These are phyloP conservation scores for Leistus spinibarbis DNA, from an alignment of 2,888 invertebrate species.

Conservation along the genomic window DNA sequence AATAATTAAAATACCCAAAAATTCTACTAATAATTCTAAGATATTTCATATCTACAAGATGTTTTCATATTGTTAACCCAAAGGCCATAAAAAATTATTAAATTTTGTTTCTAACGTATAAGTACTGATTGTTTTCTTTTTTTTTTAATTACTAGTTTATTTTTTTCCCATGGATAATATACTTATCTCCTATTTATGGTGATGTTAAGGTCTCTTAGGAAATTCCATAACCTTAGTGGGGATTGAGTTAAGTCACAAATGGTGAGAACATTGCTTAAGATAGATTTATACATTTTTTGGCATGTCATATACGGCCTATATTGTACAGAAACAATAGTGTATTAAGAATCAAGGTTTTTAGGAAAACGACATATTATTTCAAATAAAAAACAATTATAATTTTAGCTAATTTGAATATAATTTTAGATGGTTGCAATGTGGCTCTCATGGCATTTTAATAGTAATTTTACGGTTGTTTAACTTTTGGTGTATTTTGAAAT, in stretches of 20 bases:
- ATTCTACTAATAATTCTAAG: too few relatives aligned
- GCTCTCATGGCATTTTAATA: not conserved
- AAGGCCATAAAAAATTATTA: not conserved
- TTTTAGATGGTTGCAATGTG: not conserved
- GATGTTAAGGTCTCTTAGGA: not conserved
- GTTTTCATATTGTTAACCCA: too few relatives aligned
- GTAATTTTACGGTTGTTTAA: not conserved
- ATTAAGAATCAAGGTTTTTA: not conserved
- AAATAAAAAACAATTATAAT: not conserved
- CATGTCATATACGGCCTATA: not conserved
- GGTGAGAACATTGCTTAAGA: not conserved
- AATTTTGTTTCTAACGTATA: not conserved
- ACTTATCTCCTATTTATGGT: not conserved
- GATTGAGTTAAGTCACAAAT: not conserved
- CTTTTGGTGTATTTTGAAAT: not conserved
- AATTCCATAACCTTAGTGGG: not conserved
- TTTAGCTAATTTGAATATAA: not conserved
- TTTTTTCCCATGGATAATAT: not conserved
- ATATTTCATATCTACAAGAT: too few relatives aligned
- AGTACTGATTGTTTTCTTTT: not conserved
- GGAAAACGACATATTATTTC: not conserved
- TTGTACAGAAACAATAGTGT: not conserved
- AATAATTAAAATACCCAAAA: too few relatives aligned
- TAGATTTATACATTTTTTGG: not conserved
- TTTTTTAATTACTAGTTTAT: not conserved